Evolutionary conservation across 2,113 vertebrate genomes (phyloP).

Genomic region (Cranoglanis bouderius): DNA sequence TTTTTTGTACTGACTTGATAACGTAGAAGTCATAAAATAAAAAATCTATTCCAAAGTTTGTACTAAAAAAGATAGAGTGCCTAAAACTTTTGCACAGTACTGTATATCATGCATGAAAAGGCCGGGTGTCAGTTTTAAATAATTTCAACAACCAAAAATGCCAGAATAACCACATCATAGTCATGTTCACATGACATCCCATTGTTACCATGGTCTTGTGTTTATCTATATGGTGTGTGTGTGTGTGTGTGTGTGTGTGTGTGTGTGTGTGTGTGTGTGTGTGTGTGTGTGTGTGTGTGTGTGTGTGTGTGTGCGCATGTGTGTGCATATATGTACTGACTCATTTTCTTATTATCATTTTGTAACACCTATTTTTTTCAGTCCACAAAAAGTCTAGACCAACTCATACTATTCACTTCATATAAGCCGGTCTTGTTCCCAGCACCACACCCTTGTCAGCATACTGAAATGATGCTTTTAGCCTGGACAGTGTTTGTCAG

Average conservation of each 20-base stretch:
- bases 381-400: slow-evolving; percentile 1
- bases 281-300: background rate
- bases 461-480: slow-evolving; percentile 26
- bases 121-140: slow-evolving; percentile 2
- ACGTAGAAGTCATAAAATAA: too few species aligned
- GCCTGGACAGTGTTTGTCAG: slow-evolving; percentile 1
- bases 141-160: background rate
- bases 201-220: background rate
- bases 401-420: slow-evolving; percentile 3
- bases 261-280: background rate
- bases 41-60: too few species aligned
- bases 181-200: background rate
- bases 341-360: slow-evolving; percentile 20
- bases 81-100: too few species aligned
- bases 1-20: too few species aligned
- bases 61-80: too few species aligned
- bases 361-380: slow-evolving; percentile 1
- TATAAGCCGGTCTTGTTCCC: background rate
- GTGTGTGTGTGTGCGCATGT: background rate
- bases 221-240: background rate
- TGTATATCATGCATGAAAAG: background rate
- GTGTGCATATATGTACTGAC: background rate
- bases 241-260: background rate
- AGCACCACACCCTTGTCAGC: slow-evolving; percentile 32
- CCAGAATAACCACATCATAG: slow-evolving; percentile 24